Conservation (phyloP, 2,113 vertebrate species). For the Bettongia penicillata region DNA sequence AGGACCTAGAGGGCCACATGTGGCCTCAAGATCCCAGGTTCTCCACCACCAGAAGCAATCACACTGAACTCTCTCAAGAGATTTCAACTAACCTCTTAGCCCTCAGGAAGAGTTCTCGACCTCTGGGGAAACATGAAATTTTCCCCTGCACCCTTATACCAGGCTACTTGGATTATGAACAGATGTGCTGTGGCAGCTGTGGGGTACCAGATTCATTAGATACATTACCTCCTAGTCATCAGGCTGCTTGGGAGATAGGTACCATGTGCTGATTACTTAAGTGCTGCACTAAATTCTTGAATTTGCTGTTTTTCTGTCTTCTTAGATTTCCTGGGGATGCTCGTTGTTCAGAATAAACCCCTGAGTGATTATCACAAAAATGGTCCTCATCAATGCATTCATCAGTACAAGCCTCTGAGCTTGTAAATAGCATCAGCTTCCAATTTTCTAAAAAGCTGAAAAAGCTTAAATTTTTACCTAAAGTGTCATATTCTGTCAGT, state of each 20-base stretch:
- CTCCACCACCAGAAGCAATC: not conserved
- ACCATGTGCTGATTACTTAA: not conserved
- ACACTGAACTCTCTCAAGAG: not conserved
- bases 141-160: not conserved
- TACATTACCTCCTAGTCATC: not conserved
- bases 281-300: not conserved
- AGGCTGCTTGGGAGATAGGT: not conserved
- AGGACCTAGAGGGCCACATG: no score
- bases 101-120: not conserved
- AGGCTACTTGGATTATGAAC: not conserved
- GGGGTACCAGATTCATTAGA: not conserved
- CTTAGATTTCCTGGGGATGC: not conserved
- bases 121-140: not conserved
- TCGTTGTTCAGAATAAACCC: constrained; percentile 29
- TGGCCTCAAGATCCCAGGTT: no score
- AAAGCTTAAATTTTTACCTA: not conserved
- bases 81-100: not conserved
- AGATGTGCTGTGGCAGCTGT: not conserved
- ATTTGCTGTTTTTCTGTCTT: not conserved
- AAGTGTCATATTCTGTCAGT: constrained; percentile 10
- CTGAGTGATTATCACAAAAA: not conserved
- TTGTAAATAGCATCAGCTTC: not conserved
- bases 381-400: not conserved
- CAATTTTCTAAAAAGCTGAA: constrained; percentile 19
- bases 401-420: not conserved